These are phyloP conservation scores for Zelleria hepariella DNA, from an alignment of 2,888 invertebrate species.

Conservation along the genomic window DNA sequence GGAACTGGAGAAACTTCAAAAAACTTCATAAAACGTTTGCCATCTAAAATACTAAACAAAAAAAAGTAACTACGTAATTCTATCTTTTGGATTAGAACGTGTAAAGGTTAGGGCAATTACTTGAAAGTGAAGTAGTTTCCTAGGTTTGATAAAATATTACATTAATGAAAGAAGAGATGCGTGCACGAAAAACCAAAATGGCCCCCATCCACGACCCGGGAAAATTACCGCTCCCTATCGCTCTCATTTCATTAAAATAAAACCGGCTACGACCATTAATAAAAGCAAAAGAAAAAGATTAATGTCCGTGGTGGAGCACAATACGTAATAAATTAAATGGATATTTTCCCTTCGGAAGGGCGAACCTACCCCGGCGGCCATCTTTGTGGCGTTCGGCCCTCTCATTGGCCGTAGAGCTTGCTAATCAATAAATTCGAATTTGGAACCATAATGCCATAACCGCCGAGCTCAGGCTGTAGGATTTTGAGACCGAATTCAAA, in stretches of 20 bases:
- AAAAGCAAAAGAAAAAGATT: constrained; percentile 61
- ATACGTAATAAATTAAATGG: constrained; percentile 67
- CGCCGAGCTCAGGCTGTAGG: background rate
- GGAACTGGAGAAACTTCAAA: no score
- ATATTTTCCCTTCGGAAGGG: constrained; percentile 39
- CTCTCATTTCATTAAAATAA: constrained; percentile 63
- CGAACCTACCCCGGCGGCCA: constrained; percentile 55
- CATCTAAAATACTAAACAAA: no score
- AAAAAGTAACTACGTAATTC: no score
- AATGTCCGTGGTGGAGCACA: constrained; percentile 60
- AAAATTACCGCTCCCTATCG: constrained; percentile 2
- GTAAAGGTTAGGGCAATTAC: no score
- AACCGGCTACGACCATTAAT: constrained; percentile 60
- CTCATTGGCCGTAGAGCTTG: constrained; percentile 49
- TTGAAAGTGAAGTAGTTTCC: no score
- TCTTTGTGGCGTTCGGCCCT: constrained; percentile 33
- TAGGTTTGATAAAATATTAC: no score
- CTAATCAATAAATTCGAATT: constrained; percentile 51
- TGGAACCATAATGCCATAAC: constrained; percentile 20
- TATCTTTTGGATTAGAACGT: no score
- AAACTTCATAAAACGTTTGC: no score
- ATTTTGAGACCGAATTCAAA: background rate
- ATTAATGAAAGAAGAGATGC: background rate
- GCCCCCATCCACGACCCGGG: constrained; percentile 14
- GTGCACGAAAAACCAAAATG: constrained; percentile 9